Percentiles rank a stretch among this genome's conserved stretches.
phyloP scores from a whole-genome alignment of 2,797 vertebrate genomes.

The Arrhamphus sclerolepis region DNA sequence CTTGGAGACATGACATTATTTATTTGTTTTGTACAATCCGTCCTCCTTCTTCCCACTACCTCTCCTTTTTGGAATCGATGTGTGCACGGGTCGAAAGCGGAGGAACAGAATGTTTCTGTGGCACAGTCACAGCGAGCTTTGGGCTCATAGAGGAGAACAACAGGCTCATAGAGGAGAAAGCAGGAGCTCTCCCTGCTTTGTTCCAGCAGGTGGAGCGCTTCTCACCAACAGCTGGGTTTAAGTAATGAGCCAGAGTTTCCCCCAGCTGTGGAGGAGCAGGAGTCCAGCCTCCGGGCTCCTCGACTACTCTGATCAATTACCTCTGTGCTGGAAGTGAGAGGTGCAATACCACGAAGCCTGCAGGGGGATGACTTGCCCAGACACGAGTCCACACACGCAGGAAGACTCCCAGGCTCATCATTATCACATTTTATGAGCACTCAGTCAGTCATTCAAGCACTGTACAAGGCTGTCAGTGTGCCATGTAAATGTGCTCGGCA shows the following conservation, averaged over 20 bases:
- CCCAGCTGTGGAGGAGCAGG: slow-evolving; percentile 51
- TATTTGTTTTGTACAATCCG: slow-evolving; percentile 87
- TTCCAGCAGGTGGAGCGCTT: slow-evolving; percentile 79
- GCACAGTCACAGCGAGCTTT: slow-evolving; percentile 74
- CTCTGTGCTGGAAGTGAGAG: slow-evolving; percentile 59
- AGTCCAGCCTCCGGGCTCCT: slow-evolving; percentile 41
- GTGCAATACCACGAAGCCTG: slow-evolving; percentile 46
- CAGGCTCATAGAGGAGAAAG: slow-evolving; percentile 58
- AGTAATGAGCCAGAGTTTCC: slow-evolving; percentile 48
- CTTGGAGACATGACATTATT: slow-evolving; percentile 89
- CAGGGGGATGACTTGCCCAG: slow-evolving; percentile 39
- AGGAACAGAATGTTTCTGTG: slow-evolving; percentile 94
- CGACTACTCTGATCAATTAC: slow-evolving; percentile 58
- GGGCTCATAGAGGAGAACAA: slow-evolving; percentile 68
- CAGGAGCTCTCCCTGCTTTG: slow-evolving; percentile 44
- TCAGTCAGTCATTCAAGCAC: slow-evolving; percentile 57
- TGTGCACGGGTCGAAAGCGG: slow-evolving; percentile 79
- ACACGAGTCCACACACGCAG: slow-evolving; percentile 47
- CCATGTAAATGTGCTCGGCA: slow-evolving; percentile 63
- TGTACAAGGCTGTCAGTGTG: slow-evolving; percentile 57
- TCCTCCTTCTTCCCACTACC: slow-evolving; percentile 78
- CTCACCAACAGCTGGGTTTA: slow-evolving; percentile 47
- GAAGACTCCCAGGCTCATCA: slow-evolving; percentile 67
- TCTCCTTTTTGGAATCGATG: slow-evolving; percentile 81
- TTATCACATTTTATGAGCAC: slow-evolving; percentile 75